Evolutionary conservation across 2,888 invertebrate genomes (phyloP), one percentile per base, ranked within the genome.

Genomic region (Fragum whitleyi): DNA sequence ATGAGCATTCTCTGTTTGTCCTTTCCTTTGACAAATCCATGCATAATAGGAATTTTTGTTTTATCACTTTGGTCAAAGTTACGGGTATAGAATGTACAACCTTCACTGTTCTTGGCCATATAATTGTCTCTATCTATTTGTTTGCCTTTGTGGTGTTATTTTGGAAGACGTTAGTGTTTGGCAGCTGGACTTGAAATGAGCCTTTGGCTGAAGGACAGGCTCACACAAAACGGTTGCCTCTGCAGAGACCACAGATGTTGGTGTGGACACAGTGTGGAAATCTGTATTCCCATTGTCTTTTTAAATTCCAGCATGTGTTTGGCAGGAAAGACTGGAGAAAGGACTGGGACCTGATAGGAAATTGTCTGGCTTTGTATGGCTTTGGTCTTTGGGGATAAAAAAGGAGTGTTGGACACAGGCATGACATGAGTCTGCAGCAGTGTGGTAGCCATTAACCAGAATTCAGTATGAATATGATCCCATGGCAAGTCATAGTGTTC

Each of bases 231-330:
- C 72, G 77, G 3, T 62, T 11, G 7, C 77, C 77, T 14, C 39
- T 32, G 47, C 77, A 77, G 57, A 21, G 55, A 21, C 77, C 72
- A 47, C 72, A 77, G 29, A 72, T 26, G 57, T 72, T 72, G 23
- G 55, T 72, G 73, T 39, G 28, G 21, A 28, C 14, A 32, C 77
- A 77, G 6, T 26, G 29, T 29, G 9, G 16, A 2, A 16, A n/a
- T 14, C 19, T 36, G 39, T 72, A 77, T 47, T 55, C 16, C 0
- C 55, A 36, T n/a, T 51, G 36, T 51, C 36, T 73, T 29, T 78
- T 78, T 36, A 59, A 78, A 11, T 14, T 29, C 78, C 73, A 78
- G 28, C 78, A 78, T 0, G 78, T 74, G 32, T 69, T 69, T 21
- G 36, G 36, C 6, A 69, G 57, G 32, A 69, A 78, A 26, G 5